Base-by-base conservation (phyloP, 2,113 vertebrate genomes). In the Eclectus roratus region DNA sequence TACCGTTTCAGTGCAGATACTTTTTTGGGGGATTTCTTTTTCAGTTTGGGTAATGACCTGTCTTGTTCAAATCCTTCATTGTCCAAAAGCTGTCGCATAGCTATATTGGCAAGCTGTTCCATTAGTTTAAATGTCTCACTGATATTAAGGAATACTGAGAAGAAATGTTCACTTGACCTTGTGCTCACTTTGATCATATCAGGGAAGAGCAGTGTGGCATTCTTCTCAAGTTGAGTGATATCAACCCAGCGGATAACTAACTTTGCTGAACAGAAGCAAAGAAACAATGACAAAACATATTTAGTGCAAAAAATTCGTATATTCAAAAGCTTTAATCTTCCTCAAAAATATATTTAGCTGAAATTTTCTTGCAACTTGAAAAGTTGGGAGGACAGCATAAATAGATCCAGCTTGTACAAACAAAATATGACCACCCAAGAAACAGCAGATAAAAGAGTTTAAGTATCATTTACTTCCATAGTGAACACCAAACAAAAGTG, bases 71-170 rank as follows among this genome's bases (percentile, higher is more conserved):
- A 99, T 65, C 99, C 99, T 96, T 99, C 99, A 63, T 99, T 99
- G 97, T 99, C 99, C 84, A 99, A 97, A 33, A 99, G 98, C 61
- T 99, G 99, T 10, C 99, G 97, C 99, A 99, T 99, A 88, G 99
- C 99, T 71, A 99, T 99, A 97, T 99, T 99, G 92, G 99, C 99
- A 77, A 99, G 99, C 97, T 99, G 99, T 79, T 99, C 99, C 94
- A 99, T 99, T 23, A 99, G 91, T 93, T 99, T 99, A 97, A 99
- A 99, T 24, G 99, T 99, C 98, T 99, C 99, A 6, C 97, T 98
- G 97, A 99, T 99, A 97, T 99, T 99, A 93, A 99, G 99, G 97
- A 99, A 99, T 47, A 99, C 99, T 0, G 99, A 99, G 98, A 99
- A 99, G 97, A 99, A 98, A 85, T 99, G 98, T 89, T 99, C 98